These are phyloP conservation scores for Epirrita christyi DNA, from an alignment of 2,888 invertebrate genomes.

Conservation along the genomic window DNA sequence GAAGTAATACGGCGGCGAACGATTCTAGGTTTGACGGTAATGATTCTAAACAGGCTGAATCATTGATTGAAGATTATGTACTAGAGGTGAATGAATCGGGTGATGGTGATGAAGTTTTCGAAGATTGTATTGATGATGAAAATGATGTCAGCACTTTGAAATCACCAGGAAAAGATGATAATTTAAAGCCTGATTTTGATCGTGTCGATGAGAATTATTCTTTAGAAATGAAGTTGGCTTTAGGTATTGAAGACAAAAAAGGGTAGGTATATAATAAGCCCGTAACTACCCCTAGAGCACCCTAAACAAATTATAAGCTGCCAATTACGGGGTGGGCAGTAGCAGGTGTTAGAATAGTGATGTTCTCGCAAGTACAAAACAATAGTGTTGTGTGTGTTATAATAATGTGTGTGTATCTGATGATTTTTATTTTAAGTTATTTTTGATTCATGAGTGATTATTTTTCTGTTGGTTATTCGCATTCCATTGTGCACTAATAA, in stretches of 20 bases:
- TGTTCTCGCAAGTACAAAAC: conserved; percentile 1
- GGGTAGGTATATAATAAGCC: not conserved
- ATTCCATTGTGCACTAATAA: conserved; percentile 4
- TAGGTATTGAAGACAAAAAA: conserved; percentile 55
- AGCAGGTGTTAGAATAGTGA: not conserved
- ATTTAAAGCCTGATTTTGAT: conserved; percentile 41
- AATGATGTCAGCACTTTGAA: not conserved
- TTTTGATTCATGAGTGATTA: conserved; percentile 18
- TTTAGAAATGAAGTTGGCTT: conserved; percentile 74
- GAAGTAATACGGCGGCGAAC: conserved; percentile 35
- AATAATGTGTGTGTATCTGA: conserved; percentile 3
- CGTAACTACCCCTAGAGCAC: not conserved
- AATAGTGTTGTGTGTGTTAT: conserved; percentile 1
- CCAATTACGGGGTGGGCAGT: too few species aligned
- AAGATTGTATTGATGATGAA: conserved; percentile 65
- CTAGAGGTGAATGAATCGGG: conserved; percentile 39
- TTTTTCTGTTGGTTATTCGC: conserved; percentile 20
- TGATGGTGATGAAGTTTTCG: conserved; percentile 59
- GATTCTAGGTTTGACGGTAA: conserved; percentile 38
- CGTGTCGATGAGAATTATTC: conserved; percentile 65
- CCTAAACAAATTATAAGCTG: not conserved
- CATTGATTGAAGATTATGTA: conserved; percentile 8
- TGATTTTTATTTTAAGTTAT: conserved; percentile 22
- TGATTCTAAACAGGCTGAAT: conserved; percentile 25
- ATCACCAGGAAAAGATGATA: not conserved